Conservation (phyloP, 2,888 invertebrate species). For the Strigamia transsilvanica region DNA sequence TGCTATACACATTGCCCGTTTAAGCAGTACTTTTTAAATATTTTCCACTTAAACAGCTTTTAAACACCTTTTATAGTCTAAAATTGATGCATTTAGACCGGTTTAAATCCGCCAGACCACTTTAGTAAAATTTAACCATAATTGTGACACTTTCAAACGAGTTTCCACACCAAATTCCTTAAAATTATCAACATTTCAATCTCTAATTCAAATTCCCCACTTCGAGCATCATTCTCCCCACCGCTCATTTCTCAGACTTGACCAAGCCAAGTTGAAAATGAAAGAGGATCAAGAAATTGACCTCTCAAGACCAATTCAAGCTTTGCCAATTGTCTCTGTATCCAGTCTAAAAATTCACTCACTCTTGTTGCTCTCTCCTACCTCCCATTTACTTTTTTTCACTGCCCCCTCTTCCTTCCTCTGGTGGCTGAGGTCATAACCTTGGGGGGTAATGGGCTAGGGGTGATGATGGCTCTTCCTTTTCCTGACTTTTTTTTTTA, state of each 20-base stretch:
- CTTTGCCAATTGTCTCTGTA: constrained; percentile 39
- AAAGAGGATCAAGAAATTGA: constrained; percentile 44
- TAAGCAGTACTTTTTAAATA: no score
- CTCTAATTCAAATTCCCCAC: not conserved
- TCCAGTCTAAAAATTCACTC: constrained; percentile 44
- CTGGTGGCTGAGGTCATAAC: constrained; percentile 35
- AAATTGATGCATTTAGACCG: no score
- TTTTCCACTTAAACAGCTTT: no score
- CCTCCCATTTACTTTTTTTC: constrained; percentile 33
- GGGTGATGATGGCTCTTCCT: constrained; percentile 50
- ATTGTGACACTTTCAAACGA: no score
- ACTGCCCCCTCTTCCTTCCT: constrained; percentile 50
- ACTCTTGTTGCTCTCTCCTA: constrained; percentile 32
- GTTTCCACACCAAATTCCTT: not conserved
- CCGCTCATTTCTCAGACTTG: constrained; percentile 6
- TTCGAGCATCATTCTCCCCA: not conserved
- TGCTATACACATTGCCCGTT: no score
- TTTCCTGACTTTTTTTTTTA: constrained; percentile 18
- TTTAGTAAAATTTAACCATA: no score
- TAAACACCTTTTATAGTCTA: no score
- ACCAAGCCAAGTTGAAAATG: constrained; percentile 15
- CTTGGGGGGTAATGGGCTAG: constrained; percentile 52
- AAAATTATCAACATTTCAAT: not conserved
- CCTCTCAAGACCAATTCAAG: constrained; percentile 44
- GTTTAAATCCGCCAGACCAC: no score